Conservation (phyloP, 2,888 invertebrate species). For the Sycophila texana region DNA sequence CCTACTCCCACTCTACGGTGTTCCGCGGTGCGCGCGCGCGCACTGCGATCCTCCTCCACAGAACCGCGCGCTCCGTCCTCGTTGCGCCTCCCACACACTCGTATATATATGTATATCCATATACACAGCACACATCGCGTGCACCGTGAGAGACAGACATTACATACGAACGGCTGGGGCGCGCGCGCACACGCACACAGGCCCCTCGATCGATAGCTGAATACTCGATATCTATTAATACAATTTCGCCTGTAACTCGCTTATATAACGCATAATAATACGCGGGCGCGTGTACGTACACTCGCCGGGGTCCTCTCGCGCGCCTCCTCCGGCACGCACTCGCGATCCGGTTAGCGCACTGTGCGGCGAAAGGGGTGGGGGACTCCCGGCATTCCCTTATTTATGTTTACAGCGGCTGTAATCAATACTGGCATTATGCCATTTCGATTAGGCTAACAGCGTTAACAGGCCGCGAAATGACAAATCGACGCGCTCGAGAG, state of each 20-base stretch:
- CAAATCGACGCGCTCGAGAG: slow-evolving; percentile 43
- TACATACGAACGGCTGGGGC: slow-evolving; percentile 1
- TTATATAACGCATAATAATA: background rate
- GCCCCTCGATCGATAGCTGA: slow-evolving; percentile 49
- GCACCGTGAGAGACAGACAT: background rate
- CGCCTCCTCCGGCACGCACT: background rate
- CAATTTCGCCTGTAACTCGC: slow-evolving; percentile 38
- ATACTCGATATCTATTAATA: slow-evolving; percentile 57
- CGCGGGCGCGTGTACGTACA: background rate
- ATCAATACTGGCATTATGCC: slow-evolving; percentile 56
- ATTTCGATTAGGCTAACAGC: slow-evolving; percentile 54
- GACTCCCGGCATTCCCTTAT: slow-evolving; percentile 44
- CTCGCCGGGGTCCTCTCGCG: background rate
- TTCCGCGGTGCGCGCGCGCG: background rate
- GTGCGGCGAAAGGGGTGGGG: background rate
- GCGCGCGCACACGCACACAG: slow-evolving; percentile 4
- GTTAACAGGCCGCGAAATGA: slow-evolving; percentile 51
- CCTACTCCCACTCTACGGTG: background rate
- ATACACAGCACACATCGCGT: slow-evolving; percentile 1
- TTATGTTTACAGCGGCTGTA: slow-evolving; percentile 52
- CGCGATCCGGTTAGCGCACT: background rate
- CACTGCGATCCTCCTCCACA: background rate
- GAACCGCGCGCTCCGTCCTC: slow-evolving; percentile 1
- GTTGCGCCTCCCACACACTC: slow-evolving; percentile 19
- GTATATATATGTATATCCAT: background rate